These are phyloP conservation scores for Euphydryas editha DNA, from an alignment of 2,888 invertebrate genomes.

Conservation along the genomic window DNA sequence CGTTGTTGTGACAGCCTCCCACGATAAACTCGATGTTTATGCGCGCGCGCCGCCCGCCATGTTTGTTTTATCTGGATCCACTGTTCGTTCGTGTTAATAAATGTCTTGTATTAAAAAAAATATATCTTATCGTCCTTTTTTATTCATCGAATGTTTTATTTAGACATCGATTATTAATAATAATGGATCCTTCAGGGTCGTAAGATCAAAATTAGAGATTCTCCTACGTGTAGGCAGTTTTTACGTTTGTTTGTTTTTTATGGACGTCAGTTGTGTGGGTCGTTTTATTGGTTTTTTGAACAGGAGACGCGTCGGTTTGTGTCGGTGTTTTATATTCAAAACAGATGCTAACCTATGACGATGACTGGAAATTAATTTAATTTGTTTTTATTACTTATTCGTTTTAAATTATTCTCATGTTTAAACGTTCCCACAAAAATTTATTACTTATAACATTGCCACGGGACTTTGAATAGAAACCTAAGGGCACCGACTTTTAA, in stretches of 20 bases:
- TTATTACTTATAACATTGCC: conserved; percentile 39
- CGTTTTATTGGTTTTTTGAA: conserved; percentile 72
- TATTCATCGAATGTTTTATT: conserved; percentile 76
- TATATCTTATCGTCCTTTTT: conserved; percentile 62
- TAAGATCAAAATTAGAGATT: conserved; percentile 80
- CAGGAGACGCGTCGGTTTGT: conserved; percentile 63
- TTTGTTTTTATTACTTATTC: conserved; percentile 72
- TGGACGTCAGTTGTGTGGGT: conserved; percentile 68
- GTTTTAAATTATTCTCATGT: conserved; percentile 69
- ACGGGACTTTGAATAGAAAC: conserved; percentile 23
- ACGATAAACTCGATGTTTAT: conserved; percentile 80
- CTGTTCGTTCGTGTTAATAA: conserved; percentile 79
- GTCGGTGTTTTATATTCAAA: conserved; percentile 78
- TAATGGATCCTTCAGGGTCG: conserved; percentile 76
- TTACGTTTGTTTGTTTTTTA: conserved; percentile 65
- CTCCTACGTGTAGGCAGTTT: conserved; percentile 69
- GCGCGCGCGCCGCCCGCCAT: conserved; percentile 80
- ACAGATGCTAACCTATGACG: conserved; percentile 76
- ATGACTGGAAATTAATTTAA: conserved; percentile 77
- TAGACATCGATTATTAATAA: conserved; percentile 82
- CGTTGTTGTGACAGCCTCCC: conserved; percentile 83
- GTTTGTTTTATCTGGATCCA: conserved; percentile 83
- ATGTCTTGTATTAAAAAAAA: conserved; percentile 75
- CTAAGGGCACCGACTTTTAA: conserved; percentile 4
- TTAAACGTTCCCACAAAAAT: conserved; percentile 67